phyloP scores from a whole-genome alignment of 2,888 invertebrate genomes.

The Tolmerus cingulatus region DNA sequence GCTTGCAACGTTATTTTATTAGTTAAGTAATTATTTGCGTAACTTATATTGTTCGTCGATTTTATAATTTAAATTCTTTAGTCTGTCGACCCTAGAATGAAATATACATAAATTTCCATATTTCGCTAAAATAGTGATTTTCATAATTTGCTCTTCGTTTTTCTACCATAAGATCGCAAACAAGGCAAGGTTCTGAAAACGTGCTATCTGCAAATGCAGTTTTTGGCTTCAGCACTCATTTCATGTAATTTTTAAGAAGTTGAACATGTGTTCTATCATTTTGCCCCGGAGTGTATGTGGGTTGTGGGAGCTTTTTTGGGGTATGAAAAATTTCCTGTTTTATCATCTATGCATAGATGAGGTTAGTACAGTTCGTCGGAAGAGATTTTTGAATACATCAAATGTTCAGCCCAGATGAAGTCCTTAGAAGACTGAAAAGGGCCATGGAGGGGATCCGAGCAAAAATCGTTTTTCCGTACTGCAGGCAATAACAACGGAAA shows the following conservation, averaged over 20 bases:
- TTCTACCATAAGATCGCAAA: too few species aligned
- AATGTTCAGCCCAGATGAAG: not conserved
- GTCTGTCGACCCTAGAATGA: too few species aligned
- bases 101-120: too few species aligned
- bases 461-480: slow-evolving; percentile 3
- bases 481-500: slow-evolving; percentile 4
- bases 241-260: not conserved
- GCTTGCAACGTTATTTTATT: too few species aligned
- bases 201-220: too few species aligned
- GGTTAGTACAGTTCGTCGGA: not conserved
- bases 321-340: not conserved
- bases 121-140: too few species aligned
- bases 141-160: too few species aligned
- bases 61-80: too few species aligned
- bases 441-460: not conserved
- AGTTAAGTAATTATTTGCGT: too few species aligned
- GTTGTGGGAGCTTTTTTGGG: not conserved
- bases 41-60: too few species aligned
- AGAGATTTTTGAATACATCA: slow-evolving; percentile 14
- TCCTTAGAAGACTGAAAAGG: not conserved
- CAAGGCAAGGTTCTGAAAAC: too few species aligned
- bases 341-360: not conserved
- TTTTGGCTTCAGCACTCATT: too few species aligned
- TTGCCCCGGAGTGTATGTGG: not conserved
- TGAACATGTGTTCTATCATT: not conserved